Conservation (phyloP, 2,113 vertebrate species). For the Castor canadensis region DNA sequence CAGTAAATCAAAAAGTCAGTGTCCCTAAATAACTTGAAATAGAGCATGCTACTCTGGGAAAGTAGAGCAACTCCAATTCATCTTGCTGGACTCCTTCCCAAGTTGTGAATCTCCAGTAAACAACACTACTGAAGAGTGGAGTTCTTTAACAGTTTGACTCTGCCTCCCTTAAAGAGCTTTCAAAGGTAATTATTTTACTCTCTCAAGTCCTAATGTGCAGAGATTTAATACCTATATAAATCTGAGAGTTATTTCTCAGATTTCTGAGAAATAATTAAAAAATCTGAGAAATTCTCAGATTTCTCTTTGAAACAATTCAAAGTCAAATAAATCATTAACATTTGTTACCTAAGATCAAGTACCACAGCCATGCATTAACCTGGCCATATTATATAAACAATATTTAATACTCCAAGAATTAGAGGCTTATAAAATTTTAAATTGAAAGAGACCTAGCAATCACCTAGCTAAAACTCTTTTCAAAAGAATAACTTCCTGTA, state of each 20-base stretch:
- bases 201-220: neutral
- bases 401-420: conserved; percentile 36
- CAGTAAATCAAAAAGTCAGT: neutral
- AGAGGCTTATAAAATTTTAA: conserved; percentile 7
- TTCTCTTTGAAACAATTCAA: conserved; percentile 43
- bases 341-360: conserved; percentile 2
- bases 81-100: neutral
- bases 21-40: neutral
- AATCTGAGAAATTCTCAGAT: no score
- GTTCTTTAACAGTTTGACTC: neutral
- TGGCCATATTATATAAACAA: neutral
- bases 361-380: neutral
- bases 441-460: neutral
- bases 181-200: neutral
- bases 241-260: neutral
- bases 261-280: no score
- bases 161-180: neutral
- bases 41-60: neutral
- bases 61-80: neutral
- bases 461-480: neutral
- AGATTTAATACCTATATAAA: neutral
- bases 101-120: neutral
- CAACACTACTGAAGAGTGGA: neutral
- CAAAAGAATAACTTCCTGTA: neutral
- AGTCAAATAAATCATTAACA: neutral